These are phyloP conservation scores for Salticus scenicus DNA, from an alignment of 2,888 invertebrate genomes.

Conservation along the genomic window DNA sequence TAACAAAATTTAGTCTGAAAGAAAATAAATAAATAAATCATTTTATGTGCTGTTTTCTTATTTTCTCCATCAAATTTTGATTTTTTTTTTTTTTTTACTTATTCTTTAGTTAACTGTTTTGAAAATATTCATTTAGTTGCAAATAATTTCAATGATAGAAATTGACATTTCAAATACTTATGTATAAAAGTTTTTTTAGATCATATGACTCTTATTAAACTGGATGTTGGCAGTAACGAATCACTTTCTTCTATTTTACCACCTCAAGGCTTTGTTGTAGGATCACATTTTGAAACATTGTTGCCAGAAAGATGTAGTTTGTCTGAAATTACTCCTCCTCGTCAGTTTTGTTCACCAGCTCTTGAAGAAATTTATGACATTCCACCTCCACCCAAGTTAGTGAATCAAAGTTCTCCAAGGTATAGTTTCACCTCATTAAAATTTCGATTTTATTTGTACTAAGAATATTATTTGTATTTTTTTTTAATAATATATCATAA, in stretches of 20 bases:
- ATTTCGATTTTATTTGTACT: neutral
- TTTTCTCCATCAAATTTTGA: too few relatives aligned
- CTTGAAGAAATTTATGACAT: constrained; percentile 65
- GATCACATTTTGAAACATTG: constrained; percentile 39
- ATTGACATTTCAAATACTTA: too few relatives aligned
- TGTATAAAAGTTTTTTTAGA: constrained; percentile 45
- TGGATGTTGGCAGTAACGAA: constrained; percentile 69
- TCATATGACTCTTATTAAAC: constrained; percentile 69
- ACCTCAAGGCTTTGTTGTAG: constrained; percentile 54
- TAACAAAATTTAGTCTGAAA: too few relatives aligned
- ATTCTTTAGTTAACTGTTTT: too few relatives aligned
- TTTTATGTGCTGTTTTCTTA: too few relatives aligned
- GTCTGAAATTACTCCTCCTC: constrained; percentile 61
- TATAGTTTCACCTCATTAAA: constrained; percentile 11
- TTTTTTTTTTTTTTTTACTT: too few relatives aligned
- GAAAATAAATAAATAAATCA: too few relatives aligned
- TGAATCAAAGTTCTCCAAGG: constrained; percentile 40
- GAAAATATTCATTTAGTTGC: too few relatives aligned
- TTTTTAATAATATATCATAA: too few relatives aligned
- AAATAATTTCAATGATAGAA: too few relatives aligned
- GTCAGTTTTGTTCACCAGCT: constrained; percentile 65
- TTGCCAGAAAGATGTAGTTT: constrained; percentile 58
- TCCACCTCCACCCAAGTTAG: constrained; percentile 54
- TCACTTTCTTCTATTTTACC: constrained; percentile 63
- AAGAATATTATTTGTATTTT: neutral